Conservation (phyloP, 2,888 invertebrate species). For the Cerastoderma edule region DNA sequence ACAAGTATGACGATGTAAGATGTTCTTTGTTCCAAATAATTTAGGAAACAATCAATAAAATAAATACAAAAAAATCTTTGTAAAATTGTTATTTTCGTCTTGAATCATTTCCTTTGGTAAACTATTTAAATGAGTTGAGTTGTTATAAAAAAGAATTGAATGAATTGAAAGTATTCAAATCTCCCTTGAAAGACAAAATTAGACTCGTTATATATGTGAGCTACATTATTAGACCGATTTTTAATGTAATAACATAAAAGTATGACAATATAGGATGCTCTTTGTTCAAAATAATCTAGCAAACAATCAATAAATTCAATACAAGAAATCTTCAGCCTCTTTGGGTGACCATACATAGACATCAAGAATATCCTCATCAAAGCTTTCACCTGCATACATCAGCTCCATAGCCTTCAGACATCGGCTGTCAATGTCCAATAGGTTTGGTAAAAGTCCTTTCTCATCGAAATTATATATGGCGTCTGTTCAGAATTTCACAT, state of each 20-base stretch:
- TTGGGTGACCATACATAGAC: constrained; percentile 71
- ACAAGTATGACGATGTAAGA: too few relatives aligned
- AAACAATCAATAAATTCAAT: too few relatives aligned
- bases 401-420: constrained; percentile 71
- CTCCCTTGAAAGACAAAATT: constrained; percentile 60
- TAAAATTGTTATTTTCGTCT: too few relatives aligned
- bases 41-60: too few relatives aligned
- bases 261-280: too few relatives aligned
- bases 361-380: constrained; percentile 71
- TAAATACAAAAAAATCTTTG: too few relatives aligned
- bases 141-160: neutral
- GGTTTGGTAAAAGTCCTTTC: constrained; percentile 41
- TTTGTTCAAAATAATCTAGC: too few relatives aligned
- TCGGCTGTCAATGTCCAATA: constrained; percentile 60
- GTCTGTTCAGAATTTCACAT: constrained; percentile 68
- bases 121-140: too few relatives aligned
- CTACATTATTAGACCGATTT: too few relatives aligned
- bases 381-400: constrained; percentile 74
- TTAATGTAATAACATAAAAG: too few relatives aligned
- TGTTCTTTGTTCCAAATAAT: too few relatives aligned
- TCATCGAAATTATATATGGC: constrained; percentile 63
- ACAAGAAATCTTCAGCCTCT: constrained; percentile 26
- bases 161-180: constrained; percentile 37
- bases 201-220: constrained; percentile 57
- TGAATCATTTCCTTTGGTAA: too few relatives aligned